Conservation (phyloP, 2,797 vertebrate species). For the Perodicticus potto region DNA sequence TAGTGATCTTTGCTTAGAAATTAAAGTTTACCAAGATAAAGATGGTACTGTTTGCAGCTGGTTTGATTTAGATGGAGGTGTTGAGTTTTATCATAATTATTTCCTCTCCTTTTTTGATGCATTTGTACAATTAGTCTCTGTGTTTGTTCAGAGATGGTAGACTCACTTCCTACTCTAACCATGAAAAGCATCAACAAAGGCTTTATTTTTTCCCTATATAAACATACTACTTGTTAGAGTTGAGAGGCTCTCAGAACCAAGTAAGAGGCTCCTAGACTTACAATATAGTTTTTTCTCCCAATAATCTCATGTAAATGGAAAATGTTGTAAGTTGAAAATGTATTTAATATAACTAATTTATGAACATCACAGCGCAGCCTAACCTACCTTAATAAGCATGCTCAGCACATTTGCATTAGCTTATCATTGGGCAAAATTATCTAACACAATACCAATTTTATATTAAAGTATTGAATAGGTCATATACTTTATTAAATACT, state of each 20-base stretch:
- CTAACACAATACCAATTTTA: not conserved
- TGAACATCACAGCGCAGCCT: not conserved
- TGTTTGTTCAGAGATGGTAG: not conserved
- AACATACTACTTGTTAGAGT: not conserved
- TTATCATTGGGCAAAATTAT: too few species aligned
- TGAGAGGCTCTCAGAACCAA: not conserved
- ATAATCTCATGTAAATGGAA: not conserved
- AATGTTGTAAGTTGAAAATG: not conserved
- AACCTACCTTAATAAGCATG: not conserved
- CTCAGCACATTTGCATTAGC: not conserved
- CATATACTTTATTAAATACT: not conserved
- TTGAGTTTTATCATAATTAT: not conserved
- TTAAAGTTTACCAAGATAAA: not conserved
- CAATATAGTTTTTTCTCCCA: not conserved
- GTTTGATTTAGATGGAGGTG: not conserved
- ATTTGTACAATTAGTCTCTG: not conserved
- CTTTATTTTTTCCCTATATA: not conserved
- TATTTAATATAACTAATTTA: not conserved
- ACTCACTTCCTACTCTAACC: not conserved
- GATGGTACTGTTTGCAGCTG: not conserved
- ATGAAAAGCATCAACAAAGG: not conserved
- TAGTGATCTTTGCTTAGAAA: not conserved
- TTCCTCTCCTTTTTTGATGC: not conserved
- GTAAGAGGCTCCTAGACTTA: not conserved
- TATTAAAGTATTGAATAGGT: not conserved